Evolutionary conservation across 2,797 vertebrate genomes (phyloP).

Genomic region (Urophycis tenuis): DNA sequence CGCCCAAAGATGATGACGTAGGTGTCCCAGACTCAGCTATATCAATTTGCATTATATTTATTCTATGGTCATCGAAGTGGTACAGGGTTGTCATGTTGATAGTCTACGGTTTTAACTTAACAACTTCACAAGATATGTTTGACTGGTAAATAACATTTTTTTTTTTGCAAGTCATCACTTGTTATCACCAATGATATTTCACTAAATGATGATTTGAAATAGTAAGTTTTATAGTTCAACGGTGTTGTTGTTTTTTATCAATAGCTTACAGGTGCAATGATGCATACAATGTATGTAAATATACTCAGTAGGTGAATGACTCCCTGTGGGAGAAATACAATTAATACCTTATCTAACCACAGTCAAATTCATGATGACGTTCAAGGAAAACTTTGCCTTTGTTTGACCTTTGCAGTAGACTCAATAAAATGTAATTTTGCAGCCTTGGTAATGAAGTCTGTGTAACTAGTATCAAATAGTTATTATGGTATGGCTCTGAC

Average conservation of each 20-base stretch:
- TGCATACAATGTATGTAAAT: background rate
- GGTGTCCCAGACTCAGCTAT: constrained; percentile 14
- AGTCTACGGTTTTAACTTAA: background rate
- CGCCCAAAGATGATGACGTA: constrained; percentile 58
- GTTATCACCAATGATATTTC: background rate
- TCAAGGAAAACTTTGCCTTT: constrained; percentile 1
- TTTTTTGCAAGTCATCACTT: background rate
- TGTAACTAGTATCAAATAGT: background rate
- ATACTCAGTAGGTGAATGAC: background rate
- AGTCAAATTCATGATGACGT: background rate
- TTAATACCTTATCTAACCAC: background rate
- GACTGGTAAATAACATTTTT: background rate
- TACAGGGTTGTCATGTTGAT: background rate
- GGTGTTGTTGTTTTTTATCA: background rate
- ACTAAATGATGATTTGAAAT: background rate
- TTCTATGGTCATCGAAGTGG: background rate
- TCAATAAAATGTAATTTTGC: background rate
- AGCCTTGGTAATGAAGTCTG: background rate
- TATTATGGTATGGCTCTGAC: background rate
- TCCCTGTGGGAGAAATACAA: background rate
- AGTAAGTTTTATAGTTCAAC: background rate
- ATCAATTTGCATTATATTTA: background rate
- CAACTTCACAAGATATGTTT: background rate
- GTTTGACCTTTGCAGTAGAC: background rate
- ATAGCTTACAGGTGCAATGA: background rate